Conservation (phyloP, 2,888 invertebrate species). For the Danaus chrysippus region DNA sequence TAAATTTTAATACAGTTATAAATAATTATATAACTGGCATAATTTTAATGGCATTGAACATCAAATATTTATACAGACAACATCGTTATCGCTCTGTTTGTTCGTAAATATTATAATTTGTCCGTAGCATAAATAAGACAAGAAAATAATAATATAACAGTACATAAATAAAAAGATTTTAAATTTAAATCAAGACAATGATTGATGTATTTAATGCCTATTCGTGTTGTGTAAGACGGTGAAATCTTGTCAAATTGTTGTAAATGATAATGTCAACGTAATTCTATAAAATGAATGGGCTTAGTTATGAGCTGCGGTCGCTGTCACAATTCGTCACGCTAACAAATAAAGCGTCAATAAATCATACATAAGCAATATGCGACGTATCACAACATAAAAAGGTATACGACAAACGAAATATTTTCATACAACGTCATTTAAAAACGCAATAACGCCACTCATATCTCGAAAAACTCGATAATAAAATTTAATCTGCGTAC, state of each 20-base stretch:
- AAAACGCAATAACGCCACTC: not conserved
- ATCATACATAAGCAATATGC: slow-evolving; percentile 21
- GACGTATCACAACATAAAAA: not conserved
- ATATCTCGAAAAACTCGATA: not conserved
- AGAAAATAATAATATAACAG: not conserved
- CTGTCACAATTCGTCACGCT: slow-evolving; percentile 15
- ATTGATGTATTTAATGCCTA: not conserved
- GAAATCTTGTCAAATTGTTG: slow-evolving; percentile 4
- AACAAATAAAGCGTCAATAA: slow-evolving; percentile 26
- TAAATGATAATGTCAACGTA: slow-evolving; percentile 4
- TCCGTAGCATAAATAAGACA: not conserved
- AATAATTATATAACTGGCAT: too few relatives aligned
- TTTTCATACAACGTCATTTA: not conserved
- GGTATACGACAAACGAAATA: not conserved
- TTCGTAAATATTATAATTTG: too few relatives aligned
- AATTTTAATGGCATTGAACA: too few relatives aligned
- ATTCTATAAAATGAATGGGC: slow-evolving; percentile 8
- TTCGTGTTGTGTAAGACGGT: not conserved
- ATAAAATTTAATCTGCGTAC: too few relatives aligned
- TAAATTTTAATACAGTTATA: too few relatives aligned
- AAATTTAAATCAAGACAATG: not conserved
- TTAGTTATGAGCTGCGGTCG: slow-evolving; percentile 8
- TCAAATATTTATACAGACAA: not conserved
- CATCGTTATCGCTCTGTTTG: not conserved
- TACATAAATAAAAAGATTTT: not conserved